Evolutionary conservation across 2,888 invertebrate genomes (phyloP), one percentile per base, ranked within the genome.

Genomic region (Ennomos quercinarius): DNA sequence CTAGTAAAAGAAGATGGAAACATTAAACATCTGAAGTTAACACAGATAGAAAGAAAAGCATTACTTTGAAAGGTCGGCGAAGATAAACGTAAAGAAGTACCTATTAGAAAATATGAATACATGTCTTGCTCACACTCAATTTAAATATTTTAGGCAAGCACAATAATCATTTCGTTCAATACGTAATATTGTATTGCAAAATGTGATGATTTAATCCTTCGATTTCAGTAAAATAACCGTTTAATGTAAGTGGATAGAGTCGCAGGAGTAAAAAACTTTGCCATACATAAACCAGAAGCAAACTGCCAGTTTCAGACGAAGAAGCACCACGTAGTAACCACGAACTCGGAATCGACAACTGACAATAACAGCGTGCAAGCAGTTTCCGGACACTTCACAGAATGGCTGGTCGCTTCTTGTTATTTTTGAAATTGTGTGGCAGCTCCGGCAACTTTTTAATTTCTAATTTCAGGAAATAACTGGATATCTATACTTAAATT

Each of bases 341-440:
- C 13, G 36, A 43, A 53, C 52, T 53, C 17, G 43, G 41, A 49
- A 61, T 63, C 61, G 67, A 63, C 67, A 67, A 56, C 57, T 54
- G 58, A 57, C 57, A 58, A 56, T 56, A 58, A 51, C 66, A 63
- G 50, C 38, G 43, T 49, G 59, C 57, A 17, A 61, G 49, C 61
- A 59, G 62, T 63, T 65, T 63, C 52, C 61, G 63, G 63, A 67
- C 61, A 61, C 64, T 65, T 60, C 57, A 55, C 67, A 63, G 63
- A 64, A 67, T 64, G 57, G 58, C 56, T 61, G 53, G 45, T 49
- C 13, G 52, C 53, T 58, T 61, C 63, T 63, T 63, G 63, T 63
- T 65, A 65, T 60, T 61, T 63, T 62, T 60, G 44, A 27, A 47
- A 57, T 54, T 38, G 38, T 40, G 39, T 10, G 10, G 8, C 12